Conservation (phyloP, 2,888 invertebrate species). For the Strigamia maritima region DNA sequence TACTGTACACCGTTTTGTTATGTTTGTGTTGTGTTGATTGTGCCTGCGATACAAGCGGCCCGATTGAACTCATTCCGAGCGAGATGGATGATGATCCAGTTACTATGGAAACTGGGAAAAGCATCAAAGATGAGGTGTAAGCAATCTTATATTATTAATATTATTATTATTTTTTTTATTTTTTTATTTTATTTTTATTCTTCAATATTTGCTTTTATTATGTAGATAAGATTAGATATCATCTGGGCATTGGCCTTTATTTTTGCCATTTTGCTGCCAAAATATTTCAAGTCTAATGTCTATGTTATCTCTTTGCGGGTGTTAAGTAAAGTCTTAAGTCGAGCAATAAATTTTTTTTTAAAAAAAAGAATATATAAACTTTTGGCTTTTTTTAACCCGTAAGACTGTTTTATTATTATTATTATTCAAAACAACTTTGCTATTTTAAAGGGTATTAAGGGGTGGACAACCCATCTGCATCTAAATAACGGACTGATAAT, state of each 20-base stretch:
- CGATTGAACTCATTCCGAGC: background rate
- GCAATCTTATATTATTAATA: background rate
- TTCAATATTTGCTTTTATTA: background rate
- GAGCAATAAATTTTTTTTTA: background rate
- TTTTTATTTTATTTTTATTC: background rate
- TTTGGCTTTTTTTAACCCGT: too few species aligned
- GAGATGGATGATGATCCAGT: background rate
- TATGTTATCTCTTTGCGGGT: background rate
- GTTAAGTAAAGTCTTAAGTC: background rate
- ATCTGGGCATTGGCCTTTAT: conserved; percentile 9
- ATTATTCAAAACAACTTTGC: too few species aligned
- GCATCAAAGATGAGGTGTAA: background rate
- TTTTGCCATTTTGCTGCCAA: background rate
- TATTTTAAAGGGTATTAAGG: too few species aligned
- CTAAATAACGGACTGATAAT: too few species aligned
- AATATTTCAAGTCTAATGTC: background rate
- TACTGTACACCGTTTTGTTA: background rate
- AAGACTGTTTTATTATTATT: too few species aligned
- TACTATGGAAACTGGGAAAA: background rate
- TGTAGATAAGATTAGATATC: background rate
- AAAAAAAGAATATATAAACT: too few species aligned
- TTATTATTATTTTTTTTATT: background rate
- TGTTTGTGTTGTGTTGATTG: background rate
- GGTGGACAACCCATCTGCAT: too few species aligned
- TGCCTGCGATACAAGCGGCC: background rate